Conservation (phyloP, 2,888 invertebrate species). For the Tipula lateralis region DNA sequence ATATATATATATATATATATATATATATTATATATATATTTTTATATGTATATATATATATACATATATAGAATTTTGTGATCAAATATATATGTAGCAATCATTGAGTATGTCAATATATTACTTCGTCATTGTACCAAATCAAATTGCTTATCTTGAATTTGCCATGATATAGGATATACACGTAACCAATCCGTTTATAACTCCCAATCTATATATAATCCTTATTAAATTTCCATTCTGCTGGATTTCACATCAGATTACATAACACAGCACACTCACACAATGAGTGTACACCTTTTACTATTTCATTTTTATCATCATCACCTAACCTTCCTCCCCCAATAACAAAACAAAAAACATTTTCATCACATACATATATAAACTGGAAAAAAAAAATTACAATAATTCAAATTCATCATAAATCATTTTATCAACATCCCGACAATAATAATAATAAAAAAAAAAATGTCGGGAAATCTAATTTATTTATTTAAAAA, state of each 20-base stretch:
- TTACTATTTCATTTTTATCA: not conserved
- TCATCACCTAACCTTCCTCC: not conserved
- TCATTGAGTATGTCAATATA: not conserved
- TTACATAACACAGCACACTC: not conserved
- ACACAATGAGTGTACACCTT: not conserved
- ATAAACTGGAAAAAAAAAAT: not conserved
- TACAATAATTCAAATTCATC: constrained; percentile 15
- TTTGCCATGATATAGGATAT: not conserved
- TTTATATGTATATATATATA: too few relatives aligned
- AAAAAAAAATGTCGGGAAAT: not conserved
- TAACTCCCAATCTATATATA: not conserved
- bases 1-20: too few relatives aligned
- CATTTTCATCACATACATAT: not conserved
- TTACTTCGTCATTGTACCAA: not conserved
- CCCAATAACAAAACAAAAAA: not conserved
- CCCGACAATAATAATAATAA: not conserved
- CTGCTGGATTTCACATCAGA: not conserved
- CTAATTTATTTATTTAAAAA: constrained; percentile 12
- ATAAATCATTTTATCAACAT: constrained; percentile 3
- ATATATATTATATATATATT: not conserved
- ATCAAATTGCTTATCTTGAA: not conserved
- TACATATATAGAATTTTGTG: not conserved
- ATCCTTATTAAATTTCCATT: not conserved
- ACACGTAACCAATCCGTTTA: not conserved
- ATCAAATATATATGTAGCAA: not conserved